These are phyloP conservation scores for Malurus cyaneus DNA, from an alignment of 2,113 vertebrate genomes.

Conservation along the genomic window DNA sequence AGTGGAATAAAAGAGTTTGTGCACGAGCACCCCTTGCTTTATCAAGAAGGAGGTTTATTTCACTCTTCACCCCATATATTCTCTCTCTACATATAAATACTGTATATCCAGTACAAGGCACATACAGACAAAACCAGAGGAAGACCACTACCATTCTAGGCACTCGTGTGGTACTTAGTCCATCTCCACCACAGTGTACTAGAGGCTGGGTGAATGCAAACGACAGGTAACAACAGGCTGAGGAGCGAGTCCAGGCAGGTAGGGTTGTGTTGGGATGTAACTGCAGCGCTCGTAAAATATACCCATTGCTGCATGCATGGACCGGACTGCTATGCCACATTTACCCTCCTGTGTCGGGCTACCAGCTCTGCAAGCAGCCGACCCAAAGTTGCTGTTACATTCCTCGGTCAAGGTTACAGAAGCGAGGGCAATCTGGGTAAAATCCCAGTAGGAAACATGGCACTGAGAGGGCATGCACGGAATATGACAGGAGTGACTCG, in stretches of 20 bases:
- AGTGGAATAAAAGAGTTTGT: background rate
- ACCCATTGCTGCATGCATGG: constrained; percentile 80
- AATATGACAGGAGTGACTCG: constrained; percentile 82
- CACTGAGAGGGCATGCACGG: constrained; percentile 88
- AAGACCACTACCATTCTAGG: constrained; percentile 67
- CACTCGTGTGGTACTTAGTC: constrained; percentile 54
- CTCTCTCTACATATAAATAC: constrained; percentile 83
- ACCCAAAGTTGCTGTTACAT: constrained; percentile 77
- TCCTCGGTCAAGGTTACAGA: constrained; percentile 77
- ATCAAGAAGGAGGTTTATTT: background rate
- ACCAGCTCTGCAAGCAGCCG: constrained; percentile 83
- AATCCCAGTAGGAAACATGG: constrained; percentile 78
- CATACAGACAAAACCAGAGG: constrained; percentile 74
- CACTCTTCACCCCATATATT: constrained; percentile 41
- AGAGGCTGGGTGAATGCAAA: constrained; percentile 68
- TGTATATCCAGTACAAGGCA: constrained; percentile 77
- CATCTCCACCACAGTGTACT: constrained; percentile 57
- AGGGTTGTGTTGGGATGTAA: constrained; percentile 77
- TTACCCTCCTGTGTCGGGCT: constrained; percentile 71
- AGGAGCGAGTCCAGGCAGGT: constrained; percentile 75
- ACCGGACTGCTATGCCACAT: constrained; percentile 69
- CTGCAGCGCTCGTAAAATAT: constrained; percentile 77
- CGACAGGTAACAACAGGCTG: constrained; percentile 77
- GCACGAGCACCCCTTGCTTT: background rate
- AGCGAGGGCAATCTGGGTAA: constrained; percentile 77